These are phyloP conservation scores for Meliscaeva auricollis DNA, from an alignment of 2,888 invertebrate species.

Conservation along the genomic window DNA sequence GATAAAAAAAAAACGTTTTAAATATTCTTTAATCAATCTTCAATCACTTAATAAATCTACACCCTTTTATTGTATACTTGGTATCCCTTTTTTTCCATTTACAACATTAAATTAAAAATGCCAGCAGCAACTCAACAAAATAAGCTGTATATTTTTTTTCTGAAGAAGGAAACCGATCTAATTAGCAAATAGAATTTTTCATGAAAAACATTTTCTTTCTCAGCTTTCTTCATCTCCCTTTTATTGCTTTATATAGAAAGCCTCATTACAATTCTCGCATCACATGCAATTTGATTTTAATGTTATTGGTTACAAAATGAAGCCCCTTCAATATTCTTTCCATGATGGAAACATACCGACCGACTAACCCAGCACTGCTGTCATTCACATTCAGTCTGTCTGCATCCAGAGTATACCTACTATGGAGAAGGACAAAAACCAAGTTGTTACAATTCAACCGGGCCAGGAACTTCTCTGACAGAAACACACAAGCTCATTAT, in stretches of 20 bases:
- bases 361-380: too few species aligned
- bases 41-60: not conserved
- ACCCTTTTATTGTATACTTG: not conserved
- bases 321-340: constrained; percentile 48
- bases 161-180: not conserved
- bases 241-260: not conserved
- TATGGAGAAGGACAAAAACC: not conserved
- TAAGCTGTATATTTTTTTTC: not conserved
- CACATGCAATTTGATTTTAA: constrained; percentile 7
- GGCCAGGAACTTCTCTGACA: not conserved
- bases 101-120: constrained; percentile 8
- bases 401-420: too few species aligned
- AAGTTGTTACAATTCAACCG: too few species aligned
- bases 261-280: constrained; percentile 5
- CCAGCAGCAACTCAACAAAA: not conserved
- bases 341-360: constrained; percentile 11
- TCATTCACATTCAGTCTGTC: too few species aligned
- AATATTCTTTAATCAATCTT: not conserved
- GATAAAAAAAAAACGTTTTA: too few species aligned
- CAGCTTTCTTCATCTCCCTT: not conserved
- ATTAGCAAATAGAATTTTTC: constrained; percentile 14
- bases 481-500: not conserved
- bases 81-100: not conserved
- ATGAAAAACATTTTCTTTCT: not conserved
- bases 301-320: constrained; percentile 36